These are phyloP conservation scores for Heloderma charlesbogerti DNA, from an alignment of 2,113 vertebrate genomes.

Conservation along the genomic window DNA sequence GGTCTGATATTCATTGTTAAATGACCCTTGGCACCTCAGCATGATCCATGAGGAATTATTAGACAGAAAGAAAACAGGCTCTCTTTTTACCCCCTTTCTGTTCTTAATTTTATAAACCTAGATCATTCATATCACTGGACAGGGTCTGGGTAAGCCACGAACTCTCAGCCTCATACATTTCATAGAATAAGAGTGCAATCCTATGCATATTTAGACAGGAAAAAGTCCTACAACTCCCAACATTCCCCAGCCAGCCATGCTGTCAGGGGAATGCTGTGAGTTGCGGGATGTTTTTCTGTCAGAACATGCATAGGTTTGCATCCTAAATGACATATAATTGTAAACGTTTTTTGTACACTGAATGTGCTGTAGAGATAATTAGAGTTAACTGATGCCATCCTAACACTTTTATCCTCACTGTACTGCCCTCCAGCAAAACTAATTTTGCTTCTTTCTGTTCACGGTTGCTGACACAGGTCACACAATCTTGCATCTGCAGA, in stretches of 20 bases:
- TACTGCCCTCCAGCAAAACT: slow-evolving; percentile 12
- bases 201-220: too few relatives aligned
- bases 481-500: neutral
- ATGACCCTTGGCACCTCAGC: neutral
- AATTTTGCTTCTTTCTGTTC: slow-evolving; percentile 44
- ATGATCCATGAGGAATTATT: neutral
- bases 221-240: too few relatives aligned
- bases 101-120: neutral
- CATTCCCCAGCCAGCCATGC: too few relatives aligned
- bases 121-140: neutral
- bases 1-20: slow-evolving; percentile 18
- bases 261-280: too few relatives aligned
- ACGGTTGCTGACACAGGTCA: neutral
- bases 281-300: too few relatives aligned
- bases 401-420: slow-evolving; percentile 38
- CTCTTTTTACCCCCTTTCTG: neutral
- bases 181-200: neutral
- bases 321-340: neutral
- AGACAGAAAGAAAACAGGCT: neutral
- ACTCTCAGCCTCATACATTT: neutral
- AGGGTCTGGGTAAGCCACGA: neutral
- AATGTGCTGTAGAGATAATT: neutral
- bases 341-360: neutral
- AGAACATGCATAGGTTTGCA: neutral
- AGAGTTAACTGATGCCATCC: neutral